phyloP scores from a whole-genome alignment of 2,113 vertebrate genomes.

The Thalassarche chlororhynchos region DNA sequence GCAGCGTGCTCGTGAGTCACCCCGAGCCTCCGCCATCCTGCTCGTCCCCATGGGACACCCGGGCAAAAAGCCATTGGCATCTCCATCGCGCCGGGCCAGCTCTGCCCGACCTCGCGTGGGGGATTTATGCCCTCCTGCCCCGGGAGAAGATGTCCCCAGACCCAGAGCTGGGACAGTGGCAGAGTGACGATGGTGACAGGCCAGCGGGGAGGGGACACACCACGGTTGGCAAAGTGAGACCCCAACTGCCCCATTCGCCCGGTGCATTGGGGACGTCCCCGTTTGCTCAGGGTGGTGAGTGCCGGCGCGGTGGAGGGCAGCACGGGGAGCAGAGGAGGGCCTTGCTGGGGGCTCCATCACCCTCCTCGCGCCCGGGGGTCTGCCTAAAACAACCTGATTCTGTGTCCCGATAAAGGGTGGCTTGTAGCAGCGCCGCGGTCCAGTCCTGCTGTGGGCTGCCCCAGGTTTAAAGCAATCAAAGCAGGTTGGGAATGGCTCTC shows the following conservation, averaged over 20 bases:
- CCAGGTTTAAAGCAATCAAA: neutral
- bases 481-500: neutral
- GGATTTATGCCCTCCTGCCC: neutral
- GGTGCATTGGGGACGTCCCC: rapidly evolving
- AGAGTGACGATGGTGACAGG: neutral
- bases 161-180: neutral
- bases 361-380: neutral
- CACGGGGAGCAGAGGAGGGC: neutral
- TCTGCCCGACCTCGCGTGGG: rapidly evolving
- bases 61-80: neutral
- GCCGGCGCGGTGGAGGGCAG: neutral
- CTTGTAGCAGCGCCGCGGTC: neutral
- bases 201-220: neutral
- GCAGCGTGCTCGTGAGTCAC: neutral
- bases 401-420: neutral
- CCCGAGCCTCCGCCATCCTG: rapidly evolving
- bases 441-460: neutral
- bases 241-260: rapidly evolving
- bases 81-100: rapidly evolving
- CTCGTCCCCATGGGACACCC: neutral
- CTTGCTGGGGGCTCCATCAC: neutral
- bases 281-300: rapidly evolving
- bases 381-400: neutral
- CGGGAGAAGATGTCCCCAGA: neutral
- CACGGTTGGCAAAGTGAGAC: rapidly evolving